phyloP scores from a whole-genome alignment of 2,113 vertebrate genomes.

The Phrynosoma platyrhinos region DNA sequence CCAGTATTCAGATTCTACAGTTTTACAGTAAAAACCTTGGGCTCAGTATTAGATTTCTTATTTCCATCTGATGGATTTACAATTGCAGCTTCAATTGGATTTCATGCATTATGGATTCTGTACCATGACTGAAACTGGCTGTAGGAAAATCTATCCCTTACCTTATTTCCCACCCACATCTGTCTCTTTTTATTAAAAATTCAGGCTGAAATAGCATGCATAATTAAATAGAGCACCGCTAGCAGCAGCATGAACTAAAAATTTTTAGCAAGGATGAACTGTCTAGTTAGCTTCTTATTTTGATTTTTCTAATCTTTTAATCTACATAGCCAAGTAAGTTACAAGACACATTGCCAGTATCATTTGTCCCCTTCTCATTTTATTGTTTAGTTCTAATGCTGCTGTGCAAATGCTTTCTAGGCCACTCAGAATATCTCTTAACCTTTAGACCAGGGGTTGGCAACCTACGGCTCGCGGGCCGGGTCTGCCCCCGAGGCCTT shows the following conservation, averaged over 20 bases:
- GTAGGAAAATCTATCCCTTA: slow-evolving; percentile 29
- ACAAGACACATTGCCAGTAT: background rate
- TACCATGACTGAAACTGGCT: background rate
- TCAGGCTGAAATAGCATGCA: slow-evolving; percentile 31
- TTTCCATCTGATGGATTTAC: background rate
- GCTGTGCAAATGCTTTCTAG: background rate
- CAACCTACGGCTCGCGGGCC: too few relatives aligned
- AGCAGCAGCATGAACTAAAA: slow-evolving; percentile 4
- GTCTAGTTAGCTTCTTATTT: background rate
- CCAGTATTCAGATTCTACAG: background rate
- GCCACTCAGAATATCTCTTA: background rate
- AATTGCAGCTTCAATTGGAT: slow-evolving; percentile 9
- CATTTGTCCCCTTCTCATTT: background rate
- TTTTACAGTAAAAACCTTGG: slow-evolving; percentile 1
- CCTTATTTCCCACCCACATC: background rate
- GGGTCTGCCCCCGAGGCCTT: too few relatives aligned
- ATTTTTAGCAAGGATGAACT: slow-evolving; percentile 13
- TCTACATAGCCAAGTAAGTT: background rate
- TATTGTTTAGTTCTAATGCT: background rate
- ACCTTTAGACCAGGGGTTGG: background rate
- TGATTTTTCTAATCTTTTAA: background rate
- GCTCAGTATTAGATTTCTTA: slow-evolving; percentile 5
- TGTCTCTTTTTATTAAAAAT: slow-evolving; percentile 35
- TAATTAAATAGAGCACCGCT: slow-evolving; percentile 27
- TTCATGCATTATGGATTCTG: slow-evolving; percentile 24